Evolutionary conservation across 2,888 invertebrate genomes (phyloP), one percentile per base, ranked within the genome.

Genomic region (Entomobrya proxima): DNA sequence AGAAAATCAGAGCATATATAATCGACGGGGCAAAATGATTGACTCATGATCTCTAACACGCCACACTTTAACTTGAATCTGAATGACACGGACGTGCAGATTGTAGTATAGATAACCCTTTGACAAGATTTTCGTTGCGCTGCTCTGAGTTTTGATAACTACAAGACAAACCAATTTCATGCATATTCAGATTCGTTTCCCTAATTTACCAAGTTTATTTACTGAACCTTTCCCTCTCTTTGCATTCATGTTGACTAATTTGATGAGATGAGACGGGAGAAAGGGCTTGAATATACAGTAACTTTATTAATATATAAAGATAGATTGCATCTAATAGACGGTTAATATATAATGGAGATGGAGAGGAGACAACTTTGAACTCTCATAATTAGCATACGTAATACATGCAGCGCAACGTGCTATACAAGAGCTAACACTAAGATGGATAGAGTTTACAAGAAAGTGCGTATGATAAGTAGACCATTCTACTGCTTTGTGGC

Each of bases 161-260:
- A n/a, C 5, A 18, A 18, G 52, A 52, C 58, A 58, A 58, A 58
- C 58, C 58, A 58, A 58, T 58, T 58, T 58, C 44, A 77, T 58
- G 61, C 37, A 77, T 9, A 55, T 32, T 77, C 58, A 58, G 61
- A 77, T 77, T 61, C 40, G 76, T 58, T 77, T 77, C 76, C 27
- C 58, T 58, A 61, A 77, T 77, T 77, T 77, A 35, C 52, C 30
- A 75, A 75, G 47, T 47, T 75, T 11, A 52, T 52, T 6, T 18
- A 61, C 15, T 61, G 24, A 27, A 18, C 32, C 27, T 61, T 5
- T 21, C 15, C 18, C 1, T 27, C 61, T 4, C 2, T 21, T 2
- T 27, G 15, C 44, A 44, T 47, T 2, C 13, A 7, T 67, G 27
- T n/a, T 58, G 24, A 27, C 9, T 24, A 58, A 27, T 55, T 55